Base-by-base conservation (phyloP, 2,888 invertebrate genomes). In the Holacanthella duospinosa region DNA sequence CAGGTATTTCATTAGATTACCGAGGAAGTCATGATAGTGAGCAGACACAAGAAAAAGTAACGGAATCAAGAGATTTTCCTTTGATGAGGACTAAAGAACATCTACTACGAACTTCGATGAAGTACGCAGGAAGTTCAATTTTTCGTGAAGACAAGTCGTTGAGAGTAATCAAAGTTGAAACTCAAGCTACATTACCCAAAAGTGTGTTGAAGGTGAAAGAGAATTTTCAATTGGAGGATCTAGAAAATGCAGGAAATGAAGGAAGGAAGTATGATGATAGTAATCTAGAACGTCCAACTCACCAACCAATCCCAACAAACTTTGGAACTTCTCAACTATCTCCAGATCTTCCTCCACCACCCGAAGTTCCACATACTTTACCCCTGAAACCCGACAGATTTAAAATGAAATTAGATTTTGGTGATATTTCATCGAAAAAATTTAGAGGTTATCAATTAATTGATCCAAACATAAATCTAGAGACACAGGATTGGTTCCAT, bases 401-500 rank as follows among this genome's bases (percentile, higher is more conserved):
- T 57, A 64, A 66, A 29, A 69, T 71, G 66, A 71, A 67, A 62
- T 63, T 72, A 43, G 69, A 73, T 57, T 73, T 70, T 64, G 60
- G 66, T 29, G 62, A 55, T 2, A 9, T 36, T 6, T 16, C 36
- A 16, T 9, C 6, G 16, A 9, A 21, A 48, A 36, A 36, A 36
- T 16, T 16, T 12, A 21, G 12, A 21, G 57, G 59, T 26, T 57
- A 29, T 55, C 63, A 64, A 25, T 68, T 66, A 63, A 66, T 71
- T 59, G 68, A 71, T 60, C 65, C 67, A 1, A 61, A 57, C 6
- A 66, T 69, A 25, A 68, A 71, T 28, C 61, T 73, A 57, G 73
- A 73, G 57, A 66, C 70, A 57, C 72, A 76, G 80, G 66, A 73
- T 57, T 96, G 95, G 95, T 96, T 93, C 79, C 95, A 95, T 78